Evolutionary conservation across 2,113 vertebrate species (phyloP).

Genomic region (Amphiprion ocellaris): DNA sequence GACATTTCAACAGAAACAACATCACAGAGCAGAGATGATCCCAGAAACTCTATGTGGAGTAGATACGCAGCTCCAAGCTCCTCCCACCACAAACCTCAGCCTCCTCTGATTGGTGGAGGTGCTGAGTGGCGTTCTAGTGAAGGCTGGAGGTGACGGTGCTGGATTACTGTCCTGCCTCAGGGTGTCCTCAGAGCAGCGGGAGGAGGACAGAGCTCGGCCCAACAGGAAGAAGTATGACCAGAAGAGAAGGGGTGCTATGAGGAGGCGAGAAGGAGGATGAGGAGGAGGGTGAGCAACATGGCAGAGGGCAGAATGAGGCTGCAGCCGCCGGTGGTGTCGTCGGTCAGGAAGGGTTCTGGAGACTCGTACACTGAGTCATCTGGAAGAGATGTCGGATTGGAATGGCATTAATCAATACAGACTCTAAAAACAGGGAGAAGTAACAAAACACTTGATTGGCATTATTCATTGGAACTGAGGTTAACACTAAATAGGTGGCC

Average conservation of each 20-base stretch:
- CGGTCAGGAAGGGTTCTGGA: constrained; percentile 96
- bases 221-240: not conserved
- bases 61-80: constrained; percentile 17
- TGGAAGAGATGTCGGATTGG: constrained; percentile 57
- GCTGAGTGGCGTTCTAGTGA: not conserved
- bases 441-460: not conserved
- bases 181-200: not conserved
- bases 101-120: constrained; percentile 44
- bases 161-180: constrained; percentile 16
- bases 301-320: constrained; percentile 65
- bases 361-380: constrained; percentile 96
- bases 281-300: constrained; percentile 57
- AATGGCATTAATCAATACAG: not conserved
- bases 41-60: constrained; percentile 4
- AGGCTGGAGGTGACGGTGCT: constrained; percentile 46
- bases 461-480: not conserved
- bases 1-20: constrained; percentile 13
- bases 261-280: constrained; percentile 67
- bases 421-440: not conserved
- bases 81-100: constrained; percentile 12
- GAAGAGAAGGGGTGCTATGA: constrained; percentile 58
- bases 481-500: too few species aligned
- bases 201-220: not conserved
- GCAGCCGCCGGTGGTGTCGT: constrained; percentile 91
- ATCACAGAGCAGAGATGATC: not conserved